Conservation (phyloP, 1,140 invertebrate species). For the Pachyrhynchus sulphureomaculatus region DNA sequence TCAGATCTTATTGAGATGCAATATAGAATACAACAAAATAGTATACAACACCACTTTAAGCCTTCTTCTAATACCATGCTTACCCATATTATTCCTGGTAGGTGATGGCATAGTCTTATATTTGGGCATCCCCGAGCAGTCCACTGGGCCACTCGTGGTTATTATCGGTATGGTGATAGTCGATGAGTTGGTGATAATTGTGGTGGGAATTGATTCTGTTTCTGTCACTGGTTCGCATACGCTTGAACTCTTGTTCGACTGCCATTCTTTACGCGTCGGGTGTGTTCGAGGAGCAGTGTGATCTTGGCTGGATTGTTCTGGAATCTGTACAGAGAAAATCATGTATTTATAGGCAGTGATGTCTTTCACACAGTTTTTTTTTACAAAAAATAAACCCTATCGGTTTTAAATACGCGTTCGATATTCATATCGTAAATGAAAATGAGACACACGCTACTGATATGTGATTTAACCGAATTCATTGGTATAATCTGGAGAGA, state of each 20-base stretch:
- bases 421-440: no score
- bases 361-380: no score
- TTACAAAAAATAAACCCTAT: no score
- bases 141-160: constrained; percentile 48
- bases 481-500: no score
- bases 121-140: constrained; percentile 50
- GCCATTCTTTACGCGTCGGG: constrained; percentile 11
- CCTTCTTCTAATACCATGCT: constrained; percentile 8
- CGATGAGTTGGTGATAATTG: constrained; percentile 58
- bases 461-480: no score
- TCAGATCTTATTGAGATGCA: constrained; percentile 10
- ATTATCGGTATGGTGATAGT: constrained; percentile 62
- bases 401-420: no score
- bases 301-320: neutral
- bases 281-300: neutral
- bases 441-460: no score
- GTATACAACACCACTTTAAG: constrained; percentile 14
- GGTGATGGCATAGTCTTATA: constrained; percentile 62
- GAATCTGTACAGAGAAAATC: neutral
- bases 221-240: constrained; percentile 24
- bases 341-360: no score
- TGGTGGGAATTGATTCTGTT: constrained; percentile 46
- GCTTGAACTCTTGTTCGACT: constrained; percentile 23
- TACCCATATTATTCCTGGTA: constrained; percentile 41
- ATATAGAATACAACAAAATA: constrained; percentile 10